These are phyloP conservation scores for Hestina assimilis DNA, from an alignment of 1,140 invertebrate species.

Conservation along the genomic window DNA sequence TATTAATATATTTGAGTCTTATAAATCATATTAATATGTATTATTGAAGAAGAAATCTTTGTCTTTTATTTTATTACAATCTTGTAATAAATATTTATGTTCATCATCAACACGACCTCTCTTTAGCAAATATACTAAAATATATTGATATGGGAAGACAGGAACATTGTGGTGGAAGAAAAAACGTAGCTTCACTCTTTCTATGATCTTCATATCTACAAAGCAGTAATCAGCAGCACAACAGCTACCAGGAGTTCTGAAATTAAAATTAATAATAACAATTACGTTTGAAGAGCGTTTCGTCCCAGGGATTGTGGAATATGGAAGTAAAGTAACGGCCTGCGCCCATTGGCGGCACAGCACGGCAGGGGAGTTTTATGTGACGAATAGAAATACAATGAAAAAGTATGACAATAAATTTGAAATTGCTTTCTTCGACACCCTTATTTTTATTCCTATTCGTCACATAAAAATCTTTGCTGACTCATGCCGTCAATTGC, in stretches of 20 bases:
- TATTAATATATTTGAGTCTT: background rate
- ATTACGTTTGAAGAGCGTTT: no score
- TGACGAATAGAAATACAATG: no score
- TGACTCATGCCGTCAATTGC: no score
- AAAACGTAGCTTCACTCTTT: conserved; percentile 62
- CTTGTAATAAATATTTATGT: conserved; percentile 68
- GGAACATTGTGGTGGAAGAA: conserved; percentile 70
- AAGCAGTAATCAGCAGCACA: conserved; percentile 70
- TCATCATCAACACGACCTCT: conserved; percentile 61
- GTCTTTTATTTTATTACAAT: conserved; percentile 56
- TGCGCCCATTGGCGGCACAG: no score
- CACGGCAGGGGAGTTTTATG: no score
- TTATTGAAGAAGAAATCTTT: conserved; percentile 61
- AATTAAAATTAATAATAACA: conserved; percentile 19
- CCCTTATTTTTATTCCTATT: no score
- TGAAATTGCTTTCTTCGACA: no score
- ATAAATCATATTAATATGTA: conserved; percentile 46
- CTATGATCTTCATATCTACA: conserved; percentile 70
- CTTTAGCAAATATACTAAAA: conserved; percentile 63
- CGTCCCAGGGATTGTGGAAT: no score
- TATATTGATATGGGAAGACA: conserved; percentile 70
- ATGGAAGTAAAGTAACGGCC: no score
- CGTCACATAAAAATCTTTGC: no score
- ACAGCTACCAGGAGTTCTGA: conserved; percentile 68
- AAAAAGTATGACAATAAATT: no score